Base-by-base conservation (phyloP, 2,888 invertebrate genomes). In the Hemicrepidius hirtus region DNA sequence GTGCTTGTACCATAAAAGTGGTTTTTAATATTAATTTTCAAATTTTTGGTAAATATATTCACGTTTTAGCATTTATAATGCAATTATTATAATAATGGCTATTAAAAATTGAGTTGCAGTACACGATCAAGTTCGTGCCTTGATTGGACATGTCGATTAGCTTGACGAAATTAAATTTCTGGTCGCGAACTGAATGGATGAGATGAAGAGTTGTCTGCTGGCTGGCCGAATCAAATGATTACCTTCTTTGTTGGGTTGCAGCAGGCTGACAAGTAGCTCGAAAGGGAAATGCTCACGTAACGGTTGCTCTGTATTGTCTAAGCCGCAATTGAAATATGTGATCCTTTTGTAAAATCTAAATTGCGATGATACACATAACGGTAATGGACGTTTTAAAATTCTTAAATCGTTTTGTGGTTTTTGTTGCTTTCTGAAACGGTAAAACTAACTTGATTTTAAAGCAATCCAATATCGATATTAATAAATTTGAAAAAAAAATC, bases 281-380 rank as follows among this genome's bases (percentile, higher is more conserved):
- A 66, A 71, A 71, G 66, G 66, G 71, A 71, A 71, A 71, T 67
- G 66, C 16, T 64, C 55, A 41, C 44, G 32, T 66, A 67, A 67
- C 67, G 57, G 67, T 67, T 18, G 55, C 13, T 55, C 55, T 1
- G 40, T 41, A 44, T 53, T 55, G 49, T 55, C 57, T 46, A 53
- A 60, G 41, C 21, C 13, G 60, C 41, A 60, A 41, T 60, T 7
- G 24, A 44, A 60, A 60, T 60, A 67, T 67, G 57, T 57, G 67
- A 67, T 57, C 57, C 57, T 59, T 67, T 66, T 67, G 32, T 59
- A 55, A 57, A 67, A 57, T 44, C 59, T 59, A 67, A 67, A 67
- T 67, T 57, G 44, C 67, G 55, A 67, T 44, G 57, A 67, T 46
- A 59, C 67, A 55, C 41, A 41, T 67, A 67, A 67, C 67, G 67